Base-by-base conservation (phyloP, 1,140 invertebrate species). In the Philopotamus ludificatus region DNA sequence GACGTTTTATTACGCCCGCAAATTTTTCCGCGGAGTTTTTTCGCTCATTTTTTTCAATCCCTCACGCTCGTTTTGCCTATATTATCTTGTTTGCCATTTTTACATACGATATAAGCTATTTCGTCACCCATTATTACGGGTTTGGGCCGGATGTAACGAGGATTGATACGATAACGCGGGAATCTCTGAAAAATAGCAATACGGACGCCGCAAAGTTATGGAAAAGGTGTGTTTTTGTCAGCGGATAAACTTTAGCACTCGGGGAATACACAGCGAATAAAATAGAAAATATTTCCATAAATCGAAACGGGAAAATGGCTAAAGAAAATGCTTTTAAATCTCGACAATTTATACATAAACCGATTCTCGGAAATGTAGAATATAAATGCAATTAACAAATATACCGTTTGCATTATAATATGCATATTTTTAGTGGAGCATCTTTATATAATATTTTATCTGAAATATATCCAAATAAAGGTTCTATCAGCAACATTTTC, bases 81-180 rank as follows among this genome's bases (percentile, higher is more conserved):
- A 23, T 60, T 60, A 60, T 60, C 57, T 60, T 39, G 42, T 60
- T 60, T 57, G 54, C 42, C 42, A 41, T 57, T 53, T 53, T 25
- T 53, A 34, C 28, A 34, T 34, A 34, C n/a, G 4, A 21, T 42
- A 39, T 57, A 42, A 57, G 39, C 42, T 57, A 28, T 57, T 57
- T 57, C 54, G 54, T 57, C 54, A 57, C 54, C 54, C 34, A 57
- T 57, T 57, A 57, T 57, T 42, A 42, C 42, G 39, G 42, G 42
- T 20, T 57, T 9, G 39, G 54, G 34, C 12, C 12, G 34, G 39
- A 28, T n/a, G 20, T 57, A 57, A 57, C 54, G 54, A 57, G 54
- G 42, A 57, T 57, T 57, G 54, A 57, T 57, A 57, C 54, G 54
- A 57, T 57, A 57, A 57, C 34, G 26, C 54, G 12, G 34, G 42